phyloP scores from a whole-genome alignment of 2,888 invertebrate species.

The Caenorhabditis wallacei region DNA sequence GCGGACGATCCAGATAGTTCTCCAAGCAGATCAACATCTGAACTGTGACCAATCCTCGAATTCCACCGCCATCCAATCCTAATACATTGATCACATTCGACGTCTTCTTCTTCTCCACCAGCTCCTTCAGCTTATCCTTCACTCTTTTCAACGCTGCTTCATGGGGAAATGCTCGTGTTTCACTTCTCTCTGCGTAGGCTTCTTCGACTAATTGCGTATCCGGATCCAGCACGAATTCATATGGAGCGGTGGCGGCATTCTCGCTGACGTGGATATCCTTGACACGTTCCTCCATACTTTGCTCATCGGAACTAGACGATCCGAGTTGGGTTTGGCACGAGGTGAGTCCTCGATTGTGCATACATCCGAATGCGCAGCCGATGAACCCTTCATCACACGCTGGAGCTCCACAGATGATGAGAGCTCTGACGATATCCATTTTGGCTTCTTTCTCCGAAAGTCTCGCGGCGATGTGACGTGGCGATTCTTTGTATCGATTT shows the following conservation, averaged over 20 bases:
- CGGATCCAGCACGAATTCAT: slow-evolving; percentile 72
- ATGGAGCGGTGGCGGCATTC: slow-evolving; percentile 65
- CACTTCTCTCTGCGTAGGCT: slow-evolving; percentile 67
- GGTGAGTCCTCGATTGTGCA: slow-evolving; percentile 63
- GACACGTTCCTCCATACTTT: slow-evolving; percentile 49
- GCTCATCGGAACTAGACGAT: slow-evolving; percentile 14
- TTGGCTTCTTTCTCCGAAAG: slow-evolving; percentile 71
- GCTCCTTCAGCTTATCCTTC: slow-evolving; percentile 59
- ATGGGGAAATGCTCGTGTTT: slow-evolving; percentile 66
- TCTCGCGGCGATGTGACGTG: slow-evolving; percentile 84
- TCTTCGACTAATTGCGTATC: slow-evolving; percentile 68
- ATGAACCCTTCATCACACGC: slow-evolving; percentile 75
- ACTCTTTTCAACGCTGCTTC: slow-evolving; percentile 68
- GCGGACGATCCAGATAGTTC: slow-evolving; percentile 74
- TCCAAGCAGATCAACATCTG: slow-evolving; percentile 80
- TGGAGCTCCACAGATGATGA: slow-evolving; percentile 78
- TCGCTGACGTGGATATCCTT: slow-evolving; percentile 36
- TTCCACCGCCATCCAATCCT: slow-evolving; percentile 97
- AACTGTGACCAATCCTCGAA: slow-evolving; percentile 87
- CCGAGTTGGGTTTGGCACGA: slow-evolving; percentile 56
- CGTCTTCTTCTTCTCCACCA: slow-evolving; percentile 69
- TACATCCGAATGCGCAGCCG: slow-evolving; percentile 81
- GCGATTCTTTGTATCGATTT: slow-evolving; percentile 83
- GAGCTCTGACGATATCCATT: slow-evolving; percentile 63
- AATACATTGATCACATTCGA: slow-evolving; percentile 84